A percentile compares a stretch with the other conserved stretches of the same genome.
Evolutionary conservation across 2,888 invertebrate genomes (phyloP).

Genomic region (Aelia acuminata): DNA sequence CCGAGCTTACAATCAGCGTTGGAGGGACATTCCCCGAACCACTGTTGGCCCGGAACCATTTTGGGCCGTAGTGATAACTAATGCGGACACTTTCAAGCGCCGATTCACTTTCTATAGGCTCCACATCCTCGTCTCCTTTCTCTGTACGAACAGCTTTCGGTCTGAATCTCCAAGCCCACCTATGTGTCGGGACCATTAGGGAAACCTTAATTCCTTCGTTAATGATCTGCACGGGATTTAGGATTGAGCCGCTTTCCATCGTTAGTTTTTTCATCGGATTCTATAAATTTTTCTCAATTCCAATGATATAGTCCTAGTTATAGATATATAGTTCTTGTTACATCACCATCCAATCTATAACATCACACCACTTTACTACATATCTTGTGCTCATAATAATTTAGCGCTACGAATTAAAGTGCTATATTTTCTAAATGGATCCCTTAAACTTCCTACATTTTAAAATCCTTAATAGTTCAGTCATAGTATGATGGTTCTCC

Average conservation of each 20-base stretch:
- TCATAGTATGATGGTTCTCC: no score
- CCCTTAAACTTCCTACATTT: background rate
- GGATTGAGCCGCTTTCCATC: background rate
- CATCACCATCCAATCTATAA: background rate
- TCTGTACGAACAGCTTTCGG: background rate
- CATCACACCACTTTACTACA: no score
- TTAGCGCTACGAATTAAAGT: no score
- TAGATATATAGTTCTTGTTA: no score
- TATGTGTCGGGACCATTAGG: background rate
- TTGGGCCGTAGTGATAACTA: slow-evolving; percentile 10
- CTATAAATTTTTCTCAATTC: background rate
- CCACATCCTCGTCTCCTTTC: slow-evolving; percentile 29
- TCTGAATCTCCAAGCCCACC: background rate
- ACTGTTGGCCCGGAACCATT: slow-evolving; percentile 8
- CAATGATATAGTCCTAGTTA: background rate
- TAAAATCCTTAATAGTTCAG: no score
- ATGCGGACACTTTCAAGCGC: slow-evolving; percentile 10
- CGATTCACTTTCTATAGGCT: background rate
- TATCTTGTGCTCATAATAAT: no score
- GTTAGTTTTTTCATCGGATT: background rate
- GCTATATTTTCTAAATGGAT: background rate
- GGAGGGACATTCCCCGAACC: background rate
- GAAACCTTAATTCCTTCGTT: background rate
- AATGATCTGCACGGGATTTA: background rate
- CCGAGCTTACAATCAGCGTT: background rate